phyloP scores from a whole-genome alignment of 2,888 invertebrate species.

The Zygothrica quintamaculata region DNA sequence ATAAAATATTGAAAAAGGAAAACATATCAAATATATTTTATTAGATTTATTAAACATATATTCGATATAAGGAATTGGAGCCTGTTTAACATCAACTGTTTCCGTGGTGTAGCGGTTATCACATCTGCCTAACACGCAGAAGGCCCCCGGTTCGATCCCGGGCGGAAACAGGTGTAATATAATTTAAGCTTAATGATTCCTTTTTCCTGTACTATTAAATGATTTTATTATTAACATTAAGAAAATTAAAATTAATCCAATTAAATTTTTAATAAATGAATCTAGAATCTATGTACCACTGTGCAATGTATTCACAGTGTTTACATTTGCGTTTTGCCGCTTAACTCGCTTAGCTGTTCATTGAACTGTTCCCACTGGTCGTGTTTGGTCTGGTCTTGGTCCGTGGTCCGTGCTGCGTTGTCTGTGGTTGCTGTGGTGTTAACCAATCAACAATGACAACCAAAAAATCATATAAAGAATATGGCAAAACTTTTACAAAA shows the following conservation, averaged over 20 bases:
- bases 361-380: conserved; percentile 61
- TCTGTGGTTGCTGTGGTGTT: conserved; percentile 43
- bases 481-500: conserved; percentile 6
- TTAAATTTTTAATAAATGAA: too few relatives aligned
- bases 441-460: conserved; percentile 63
- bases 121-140: conserved; percentile 85
- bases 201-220: too few relatives aligned
- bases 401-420: too few relatives aligned
- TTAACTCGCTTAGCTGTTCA: conserved; percentile 67
- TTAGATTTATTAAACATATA: too few relatives aligned
- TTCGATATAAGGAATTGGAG: conserved; percentile 9
- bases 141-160: conserved; percentile 85
- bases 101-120: conserved; percentile 85
- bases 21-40: neutral
- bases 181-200: too few relatives aligned
- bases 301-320: conserved; percentile 38
- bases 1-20: neutral
- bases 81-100: conserved; percentile 84
- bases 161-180: conserved; percentile 74
- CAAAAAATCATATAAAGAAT: conserved; percentile 31
- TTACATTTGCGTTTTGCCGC: conserved; percentile 61
- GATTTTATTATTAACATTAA: too few relatives aligned
- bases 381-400: conserved; percentile 36
- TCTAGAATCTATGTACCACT: too few relatives aligned
- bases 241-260: too few relatives aligned